These are phyloP conservation scores for Palythoa heliodiscus DNA, from an alignment of 92 coral and sea anemone genomes.

Conservation along the genomic window DNA sequence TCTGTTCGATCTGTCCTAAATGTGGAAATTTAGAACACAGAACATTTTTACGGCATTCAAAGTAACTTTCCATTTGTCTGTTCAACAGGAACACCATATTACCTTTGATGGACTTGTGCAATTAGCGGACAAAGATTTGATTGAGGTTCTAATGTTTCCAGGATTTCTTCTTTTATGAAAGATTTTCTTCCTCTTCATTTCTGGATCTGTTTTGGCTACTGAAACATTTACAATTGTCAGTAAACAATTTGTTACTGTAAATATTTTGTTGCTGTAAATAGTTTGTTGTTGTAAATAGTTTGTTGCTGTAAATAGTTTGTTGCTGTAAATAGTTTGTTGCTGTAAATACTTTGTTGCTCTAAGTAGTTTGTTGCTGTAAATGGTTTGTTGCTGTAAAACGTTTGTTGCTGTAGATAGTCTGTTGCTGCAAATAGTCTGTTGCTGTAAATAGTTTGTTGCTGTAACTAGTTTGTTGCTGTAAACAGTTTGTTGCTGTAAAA, in stretches of 20 bases:
- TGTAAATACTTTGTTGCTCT: too few relatives aligned
- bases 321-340: too few relatives aligned
- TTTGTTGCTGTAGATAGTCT: not conserved
- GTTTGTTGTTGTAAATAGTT: not conserved
- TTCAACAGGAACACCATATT: conserved; percentile 81
- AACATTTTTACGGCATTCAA: not conserved
- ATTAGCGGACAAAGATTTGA: conserved; percentile 85
- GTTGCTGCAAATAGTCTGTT: not conserved
- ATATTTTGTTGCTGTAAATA: not conserved
- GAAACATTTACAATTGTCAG: too few relatives aligned
- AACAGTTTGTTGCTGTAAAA: too few relatives aligned
- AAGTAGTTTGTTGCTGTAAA: too few relatives aligned
- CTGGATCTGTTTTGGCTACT: not conserved
- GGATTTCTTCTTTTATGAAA: not conserved
- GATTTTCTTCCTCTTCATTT: not conserved
- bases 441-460: too few relatives aligned
- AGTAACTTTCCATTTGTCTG: not conserved
- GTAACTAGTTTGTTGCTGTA: too few relatives aligned
- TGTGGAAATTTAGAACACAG: too few relatives aligned
- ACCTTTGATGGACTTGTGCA: conserved; percentile 81
- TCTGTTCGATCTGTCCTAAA: too few relatives aligned
- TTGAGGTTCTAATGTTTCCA: conserved; percentile 61
- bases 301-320: too few relatives aligned
- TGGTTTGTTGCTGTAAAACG: not conserved
- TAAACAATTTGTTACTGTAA: not conserved